A percentile compares a stretch with the other conserved stretches of the same genome.
These are phyloP conservation scores for Pterocles orientalis DNA, from an alignment of 2,113 vertebrate genomes.

Conservation along the genomic window DNA sequence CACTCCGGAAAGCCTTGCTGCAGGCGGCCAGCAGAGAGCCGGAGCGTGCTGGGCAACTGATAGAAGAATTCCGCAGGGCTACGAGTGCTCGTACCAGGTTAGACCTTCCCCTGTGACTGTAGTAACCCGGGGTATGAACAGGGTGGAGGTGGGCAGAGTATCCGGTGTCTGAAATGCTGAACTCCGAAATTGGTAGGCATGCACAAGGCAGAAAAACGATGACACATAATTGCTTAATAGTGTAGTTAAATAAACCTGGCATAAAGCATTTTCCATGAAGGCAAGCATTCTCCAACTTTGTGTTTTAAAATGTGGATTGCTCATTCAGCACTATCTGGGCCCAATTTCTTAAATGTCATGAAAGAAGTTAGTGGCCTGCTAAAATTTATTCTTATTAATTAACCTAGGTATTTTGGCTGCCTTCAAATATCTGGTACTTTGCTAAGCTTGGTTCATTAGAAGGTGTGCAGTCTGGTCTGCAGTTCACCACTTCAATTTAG, in stretches of 20 bases:
- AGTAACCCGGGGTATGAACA: neutral
- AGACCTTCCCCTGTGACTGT: neutral
- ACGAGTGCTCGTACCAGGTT: slow-evolving; percentile 81
- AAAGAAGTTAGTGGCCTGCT: neutral
- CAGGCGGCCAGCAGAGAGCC: slow-evolving; percentile 92
- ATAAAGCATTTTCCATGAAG: neutral
- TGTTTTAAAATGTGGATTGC: neutral
- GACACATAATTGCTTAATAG: neutral
- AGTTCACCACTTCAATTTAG: neutral
- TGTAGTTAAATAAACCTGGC: neutral
- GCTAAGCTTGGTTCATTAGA: neutral
- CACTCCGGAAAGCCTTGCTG: slow-evolving; percentile 93
- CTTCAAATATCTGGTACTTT: neutral
- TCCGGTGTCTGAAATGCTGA: neutral
- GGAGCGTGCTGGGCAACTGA: slow-evolving; percentile 85
- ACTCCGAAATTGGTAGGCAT: neutral
- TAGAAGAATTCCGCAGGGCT: slow-evolving; percentile 84
- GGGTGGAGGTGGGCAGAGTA: neutral
- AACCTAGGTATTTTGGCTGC: neutral
- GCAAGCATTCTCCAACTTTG: neutral
- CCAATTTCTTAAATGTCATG: neutral
- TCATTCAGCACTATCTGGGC: neutral
- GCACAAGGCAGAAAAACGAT: neutral
- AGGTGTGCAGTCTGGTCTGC: neutral
- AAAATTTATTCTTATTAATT: neutral